Evolutionary conservation across 2,888 invertebrate genomes (phyloP).

Genomic region (Ophion costatus): DNA sequence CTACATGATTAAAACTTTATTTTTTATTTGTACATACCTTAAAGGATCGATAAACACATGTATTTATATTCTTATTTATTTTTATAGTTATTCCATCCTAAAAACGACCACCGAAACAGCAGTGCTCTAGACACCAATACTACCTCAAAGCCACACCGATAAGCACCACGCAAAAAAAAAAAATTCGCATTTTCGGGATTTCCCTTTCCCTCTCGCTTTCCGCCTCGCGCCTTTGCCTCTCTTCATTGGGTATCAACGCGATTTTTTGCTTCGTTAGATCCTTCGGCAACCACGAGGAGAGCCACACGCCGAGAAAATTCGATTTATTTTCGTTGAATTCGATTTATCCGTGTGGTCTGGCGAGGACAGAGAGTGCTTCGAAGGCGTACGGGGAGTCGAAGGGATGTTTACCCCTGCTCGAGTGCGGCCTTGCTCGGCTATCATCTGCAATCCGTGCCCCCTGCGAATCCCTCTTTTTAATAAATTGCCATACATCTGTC

Average conservation of each 20-base stretch:
- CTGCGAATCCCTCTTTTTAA: constrained; percentile 55
- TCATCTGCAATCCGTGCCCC: constrained; percentile 48
- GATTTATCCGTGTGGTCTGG: constrained; percentile 75
- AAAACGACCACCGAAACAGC: no score
- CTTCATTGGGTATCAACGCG: constrained; percentile 67
- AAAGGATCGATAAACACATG: no score
- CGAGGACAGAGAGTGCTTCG: constrained; percentile 47
- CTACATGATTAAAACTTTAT: no score
- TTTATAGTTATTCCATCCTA: no score
- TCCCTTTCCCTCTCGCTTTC: not conserved
- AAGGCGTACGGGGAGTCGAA: constrained; percentile 19
- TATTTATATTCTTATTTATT: no score
- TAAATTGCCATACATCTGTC: constrained; percentile 60
- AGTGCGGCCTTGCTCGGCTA: constrained; percentile 36
- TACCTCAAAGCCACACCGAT: not conserved
- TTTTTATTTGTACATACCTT: no score
- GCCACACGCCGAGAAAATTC: constrained; percentile 72
- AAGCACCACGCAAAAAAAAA: not conserved
- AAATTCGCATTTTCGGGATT: not conserved
- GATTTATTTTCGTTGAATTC: constrained; percentile 81
- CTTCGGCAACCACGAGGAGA: constrained; percentile 71
- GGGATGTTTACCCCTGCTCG: constrained; percentile 55
- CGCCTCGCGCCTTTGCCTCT: not conserved
- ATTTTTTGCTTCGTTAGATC: constrained; percentile 80
- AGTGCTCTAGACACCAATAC: no score